Evolutionary conservation across 2,113 vertebrate species (phyloP).

Genomic region (Machaerirhynchus nigripectus): DNA sequence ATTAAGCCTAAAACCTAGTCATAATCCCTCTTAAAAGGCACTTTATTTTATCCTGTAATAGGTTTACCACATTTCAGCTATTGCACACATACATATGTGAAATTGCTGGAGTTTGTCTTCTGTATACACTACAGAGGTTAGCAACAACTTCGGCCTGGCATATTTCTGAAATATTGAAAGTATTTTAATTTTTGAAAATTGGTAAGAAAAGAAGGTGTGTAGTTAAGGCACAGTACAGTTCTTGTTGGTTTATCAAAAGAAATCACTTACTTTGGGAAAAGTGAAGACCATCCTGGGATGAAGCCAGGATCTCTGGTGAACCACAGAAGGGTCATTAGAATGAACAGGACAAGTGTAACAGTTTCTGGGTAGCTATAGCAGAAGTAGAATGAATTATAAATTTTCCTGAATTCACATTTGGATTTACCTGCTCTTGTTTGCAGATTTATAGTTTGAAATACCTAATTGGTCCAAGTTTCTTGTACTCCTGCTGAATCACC

Average conservation of each 20-base stretch:
- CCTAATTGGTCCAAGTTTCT: constrained; percentile 81
- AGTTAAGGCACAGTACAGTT: neutral
- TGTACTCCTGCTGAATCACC: constrained; percentile 80
- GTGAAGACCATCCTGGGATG: constrained; percentile 83
- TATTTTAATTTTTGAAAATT: neutral
- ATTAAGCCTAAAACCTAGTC: neutral
- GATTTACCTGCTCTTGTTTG: neutral
- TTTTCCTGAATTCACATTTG: neutral
- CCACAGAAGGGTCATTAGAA: constrained; percentile 87
- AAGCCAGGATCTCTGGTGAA: constrained; percentile 89
- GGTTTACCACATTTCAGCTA: neutral
- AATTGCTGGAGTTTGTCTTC: neutral
- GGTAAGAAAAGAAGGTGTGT: neutral
- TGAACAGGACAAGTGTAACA: constrained; percentile 81
- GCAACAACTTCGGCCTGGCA: neutral
- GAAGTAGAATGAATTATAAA: constrained; percentile 8
- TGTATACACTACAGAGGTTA: neutral
- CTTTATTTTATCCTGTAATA: neutral
- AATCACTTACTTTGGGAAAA: constrained; percentile 84
- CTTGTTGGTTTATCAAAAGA: neutral
- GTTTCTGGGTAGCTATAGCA: constrained; percentile 83
- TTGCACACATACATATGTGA: neutral
- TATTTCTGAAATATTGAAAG: neutral
- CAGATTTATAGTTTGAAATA: constrained; percentile 38
- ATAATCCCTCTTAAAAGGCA: neutral